Evolutionary conservation across 2,797 vertebrate genomes (phyloP), one percentile per base, ranked within the genome.

Genomic region (Nannoperca australis): DNA sequence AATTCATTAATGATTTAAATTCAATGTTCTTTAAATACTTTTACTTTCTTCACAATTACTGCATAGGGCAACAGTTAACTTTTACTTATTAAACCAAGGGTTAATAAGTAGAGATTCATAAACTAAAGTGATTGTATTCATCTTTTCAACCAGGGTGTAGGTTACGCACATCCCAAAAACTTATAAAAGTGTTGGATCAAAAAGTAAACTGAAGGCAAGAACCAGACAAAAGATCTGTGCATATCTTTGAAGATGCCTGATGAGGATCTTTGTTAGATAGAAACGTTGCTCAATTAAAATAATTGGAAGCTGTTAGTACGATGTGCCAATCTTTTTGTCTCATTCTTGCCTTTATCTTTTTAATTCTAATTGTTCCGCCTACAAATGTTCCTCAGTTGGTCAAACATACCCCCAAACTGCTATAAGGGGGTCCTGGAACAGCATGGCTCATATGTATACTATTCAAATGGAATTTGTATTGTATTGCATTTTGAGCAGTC

Each of bases 41-140:
- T 72, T 27, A 38, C 38, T 38, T 38, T 15, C 40, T 72, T 62
- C 13, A 56, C 63, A n/a, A 7, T 67, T 17, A 27, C 47, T 50
- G 20, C 8, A 50, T n/a, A 66, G 24, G 24, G 3, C 51, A 30
- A 30, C 7, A 11, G 30, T 44, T 44, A 15, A 42, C 14, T 5
- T 42, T 42, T 36, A 36, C 8, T 42, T 42, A 42, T 55, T 55
- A 4, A 55, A 10, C 7, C 2, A 10, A 56, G 4, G 8, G n/a
- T 38, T 60, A 15, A 15, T 40, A 60, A 40, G 12, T 18, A 45
- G 44, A 17, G 44, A 18, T 45, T 2, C 44, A 18, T 45, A 2
- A 45, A 18, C 44, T 45, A 45, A 45, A 45, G 18, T 42, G 40
- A 14, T 13, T 42, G 1, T 42, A 13, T 42, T n/a, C 18, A 58